Percentiles rank a stretch among this genome's conserved stretches.
Evolutionary conservation across 2,113 vertebrate species (phyloP).

Genomic region (Ageneiosus marmoratus): DNA sequence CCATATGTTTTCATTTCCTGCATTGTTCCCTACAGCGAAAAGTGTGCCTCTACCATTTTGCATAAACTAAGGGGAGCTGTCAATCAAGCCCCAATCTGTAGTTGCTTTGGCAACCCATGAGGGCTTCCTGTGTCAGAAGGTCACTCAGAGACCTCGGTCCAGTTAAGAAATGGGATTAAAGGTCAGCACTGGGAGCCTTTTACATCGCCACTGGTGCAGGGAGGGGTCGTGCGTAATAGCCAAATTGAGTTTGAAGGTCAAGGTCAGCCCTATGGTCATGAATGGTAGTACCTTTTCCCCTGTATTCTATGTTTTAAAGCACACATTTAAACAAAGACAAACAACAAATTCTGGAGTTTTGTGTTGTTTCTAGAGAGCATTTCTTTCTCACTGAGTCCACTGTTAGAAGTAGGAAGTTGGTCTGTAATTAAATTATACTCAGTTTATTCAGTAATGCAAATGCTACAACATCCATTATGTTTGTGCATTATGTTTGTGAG

Average conservation of each 20-base stretch:
- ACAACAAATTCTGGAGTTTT: conserved; percentile 54
- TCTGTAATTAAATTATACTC: conserved; percentile 68
- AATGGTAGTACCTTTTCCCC: conserved; percentile 71
- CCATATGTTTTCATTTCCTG: conserved; percentile 24
- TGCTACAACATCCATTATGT: conserved; percentile 70
- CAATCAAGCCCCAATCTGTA: conserved; percentile 72
- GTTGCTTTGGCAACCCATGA: conserved; percentile 75
- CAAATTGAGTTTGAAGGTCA: conserved; percentile 82
- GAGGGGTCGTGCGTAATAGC: conserved; percentile 72
- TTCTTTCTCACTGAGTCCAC: conserved; percentile 56
- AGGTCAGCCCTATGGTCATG: conserved; percentile 73
- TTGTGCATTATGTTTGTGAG: conserved; percentile 65
- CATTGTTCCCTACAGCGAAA: conserved; percentile 45
- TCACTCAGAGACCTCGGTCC: conserved; percentile 76
- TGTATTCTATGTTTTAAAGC: conserved; percentile 61
- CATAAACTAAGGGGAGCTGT: conserved; percentile 64
- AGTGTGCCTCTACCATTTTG: conserved; percentile 42
- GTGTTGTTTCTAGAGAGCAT: not conserved
- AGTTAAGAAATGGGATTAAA: conserved; percentile 81
- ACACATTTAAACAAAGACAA: not conserved
- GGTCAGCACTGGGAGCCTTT: conserved; percentile 78
- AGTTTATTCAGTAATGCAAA: conserved; percentile 69
- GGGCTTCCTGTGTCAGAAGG: conserved; percentile 79
- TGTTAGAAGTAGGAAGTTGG: conserved; percentile 33
- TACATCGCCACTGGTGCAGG: conserved; percentile 71